Conservation (phyloP, 2,113 vertebrate genomes). For the Pelodiscus sinensis region DNA sequence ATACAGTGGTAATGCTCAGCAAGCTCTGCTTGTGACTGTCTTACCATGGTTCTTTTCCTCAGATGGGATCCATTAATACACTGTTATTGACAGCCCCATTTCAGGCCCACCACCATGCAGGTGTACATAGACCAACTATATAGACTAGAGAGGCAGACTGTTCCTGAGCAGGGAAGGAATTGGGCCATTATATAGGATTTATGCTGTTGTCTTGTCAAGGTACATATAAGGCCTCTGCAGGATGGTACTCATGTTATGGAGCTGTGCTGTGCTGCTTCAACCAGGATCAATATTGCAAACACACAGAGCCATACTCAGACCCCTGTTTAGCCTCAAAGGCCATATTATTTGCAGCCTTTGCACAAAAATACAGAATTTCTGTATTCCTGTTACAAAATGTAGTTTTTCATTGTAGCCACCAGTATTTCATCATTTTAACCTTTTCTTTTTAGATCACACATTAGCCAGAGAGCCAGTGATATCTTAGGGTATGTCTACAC, state of each 20-base stretch:
- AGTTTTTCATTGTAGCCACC: constrained; percentile 39
- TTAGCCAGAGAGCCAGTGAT: constrained; percentile 15
- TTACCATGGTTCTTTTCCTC: background rate
- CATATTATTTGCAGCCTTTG: background rate
- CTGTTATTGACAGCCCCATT: background rate
- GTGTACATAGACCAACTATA: no score
- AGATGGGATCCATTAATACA: background rate
- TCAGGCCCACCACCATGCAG: no score
- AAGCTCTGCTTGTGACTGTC: background rate
- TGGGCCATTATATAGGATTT: background rate
- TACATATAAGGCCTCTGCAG: background rate
- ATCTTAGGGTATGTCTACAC: no score
- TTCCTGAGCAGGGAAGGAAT: background rate
- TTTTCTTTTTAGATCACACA: background rate
- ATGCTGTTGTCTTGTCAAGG: background rate
- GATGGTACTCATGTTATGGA: background rate
- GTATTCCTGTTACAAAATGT: background rate
- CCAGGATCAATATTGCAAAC: background rate
- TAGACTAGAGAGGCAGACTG: background rate
- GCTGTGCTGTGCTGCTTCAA: background rate
- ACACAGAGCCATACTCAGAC: background rate
- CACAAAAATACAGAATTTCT: background rate
- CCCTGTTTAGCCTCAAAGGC: background rate
- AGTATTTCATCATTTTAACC: constrained; percentile 49
- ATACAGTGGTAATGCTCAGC: background rate